These are phyloP conservation scores for Mesochorus sp. DNA, from an alignment of 2,888 invertebrate genomes.

Conservation along the genomic window DNA sequence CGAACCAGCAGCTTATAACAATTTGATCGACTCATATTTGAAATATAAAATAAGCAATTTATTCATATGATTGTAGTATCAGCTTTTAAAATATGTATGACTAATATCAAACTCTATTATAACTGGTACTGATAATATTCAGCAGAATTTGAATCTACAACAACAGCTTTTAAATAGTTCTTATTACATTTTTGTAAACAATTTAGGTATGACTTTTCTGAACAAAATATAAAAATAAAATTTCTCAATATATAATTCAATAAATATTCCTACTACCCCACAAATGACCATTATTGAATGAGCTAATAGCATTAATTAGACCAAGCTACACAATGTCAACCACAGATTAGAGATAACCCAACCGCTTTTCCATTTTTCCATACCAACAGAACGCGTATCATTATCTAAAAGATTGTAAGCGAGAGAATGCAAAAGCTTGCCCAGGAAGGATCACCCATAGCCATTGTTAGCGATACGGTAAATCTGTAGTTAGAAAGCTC, in stretches of 20 bases:
- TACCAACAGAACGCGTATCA: not conserved
- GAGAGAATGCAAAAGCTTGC: slow-evolving; percentile 6
- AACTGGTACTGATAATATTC: too few species aligned
- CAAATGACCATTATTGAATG: slow-evolving; percentile 26
- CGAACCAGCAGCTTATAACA: not conserved
- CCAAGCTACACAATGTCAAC: not conserved
- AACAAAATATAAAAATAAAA: too few species aligned
- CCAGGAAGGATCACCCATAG: slow-evolving; percentile 7
- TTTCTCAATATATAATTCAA: too few species aligned
- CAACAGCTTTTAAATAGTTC: too few species aligned
- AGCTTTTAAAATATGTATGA: too few species aligned
- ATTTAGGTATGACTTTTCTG: too few species aligned
- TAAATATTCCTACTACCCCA: slow-evolving; percentile 55
- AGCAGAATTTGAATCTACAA: too few species aligned
- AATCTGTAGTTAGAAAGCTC: slow-evolving; percentile 32
- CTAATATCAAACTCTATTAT: too few species aligned
- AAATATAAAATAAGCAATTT: not conserved
- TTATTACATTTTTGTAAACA: too few species aligned
- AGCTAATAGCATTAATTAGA: slow-evolving; percentile 36
- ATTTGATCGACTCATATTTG: not conserved
- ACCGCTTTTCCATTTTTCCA: not conserved
- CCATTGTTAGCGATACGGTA: slow-evolving; percentile 41
- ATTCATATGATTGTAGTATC: not conserved
- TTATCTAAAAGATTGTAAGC: slow-evolving; percentile 25
- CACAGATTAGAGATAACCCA: not conserved